Evolutionary conservation across 1,140 invertebrate genomes (phyloP).

Genomic region (Argopecten irradians): DNA sequence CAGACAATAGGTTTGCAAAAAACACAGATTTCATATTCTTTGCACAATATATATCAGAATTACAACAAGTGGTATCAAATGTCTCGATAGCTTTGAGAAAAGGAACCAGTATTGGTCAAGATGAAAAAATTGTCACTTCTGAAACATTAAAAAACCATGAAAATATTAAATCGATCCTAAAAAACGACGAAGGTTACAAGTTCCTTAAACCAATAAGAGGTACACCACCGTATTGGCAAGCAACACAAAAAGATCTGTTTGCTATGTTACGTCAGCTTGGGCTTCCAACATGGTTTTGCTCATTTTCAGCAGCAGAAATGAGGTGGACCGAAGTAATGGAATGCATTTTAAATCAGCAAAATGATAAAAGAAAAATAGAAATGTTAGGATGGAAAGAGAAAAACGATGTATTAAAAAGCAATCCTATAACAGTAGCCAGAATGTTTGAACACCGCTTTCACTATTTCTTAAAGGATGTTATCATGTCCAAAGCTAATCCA

Average conservation of each 20-base stretch:
- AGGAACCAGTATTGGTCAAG: background rate
- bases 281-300: no score
- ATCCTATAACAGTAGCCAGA: slow-evolving; percentile 39
- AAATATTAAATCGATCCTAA: slow-evolving; percentile 25
- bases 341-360: no score
- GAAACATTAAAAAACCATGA: slow-evolving; percentile 16
- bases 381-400: slow-evolving; percentile 41
- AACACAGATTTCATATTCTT: slow-evolving; percentile 40
- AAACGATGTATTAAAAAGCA: slow-evolving; percentile 30
- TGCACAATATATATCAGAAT: no score
- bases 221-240: no score
- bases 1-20: slow-evolving; percentile 34
- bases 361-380: slow-evolving; percentile 28
- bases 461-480: slow-evolving; percentile 19
- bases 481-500: slow-evolving; percentile 29
- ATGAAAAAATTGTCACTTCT: slow-evolving; percentile 23
- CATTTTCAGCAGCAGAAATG: slow-evolving; percentile 52
- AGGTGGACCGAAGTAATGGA: slow-evolving; percentile 51
- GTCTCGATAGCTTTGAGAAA: no score
- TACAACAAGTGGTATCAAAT: no score
- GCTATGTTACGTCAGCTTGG: slow-evolving; percentile 57
- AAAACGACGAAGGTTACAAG: no score
- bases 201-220: no score
- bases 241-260: slow-evolving; percentile 52
- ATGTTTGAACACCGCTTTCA: slow-evolving; percentile 39